A percentile compares a stretch with the other conserved stretches of the same genome.
Conservation (phyloP, 2,888 invertebrate species). For the Leucoma salicis region DNA sequence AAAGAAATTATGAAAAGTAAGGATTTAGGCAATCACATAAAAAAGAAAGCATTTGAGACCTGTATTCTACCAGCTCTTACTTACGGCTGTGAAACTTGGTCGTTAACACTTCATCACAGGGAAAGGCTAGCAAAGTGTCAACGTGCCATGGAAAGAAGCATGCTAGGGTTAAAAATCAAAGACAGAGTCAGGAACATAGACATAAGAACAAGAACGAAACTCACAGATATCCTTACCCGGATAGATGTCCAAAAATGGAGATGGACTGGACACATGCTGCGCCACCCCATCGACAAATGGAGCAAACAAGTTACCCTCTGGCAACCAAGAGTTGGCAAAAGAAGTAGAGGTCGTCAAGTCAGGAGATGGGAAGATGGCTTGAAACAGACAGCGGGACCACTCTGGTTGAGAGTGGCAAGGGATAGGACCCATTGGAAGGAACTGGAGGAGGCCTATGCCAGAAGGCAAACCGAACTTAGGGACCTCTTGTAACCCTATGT, state of each 20-base stretch:
- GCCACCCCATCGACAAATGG: constrained; percentile 8
- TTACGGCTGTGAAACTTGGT: not conserved
- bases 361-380: constrained; percentile 4
- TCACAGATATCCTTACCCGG: too few relatives aligned
- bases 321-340: constrained; percentile 10
- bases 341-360: constrained; percentile 6
- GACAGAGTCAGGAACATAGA: constrained; percentile 3
- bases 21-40: not conserved
- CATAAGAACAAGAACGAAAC: too few relatives aligned
- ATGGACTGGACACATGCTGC: not conserved
- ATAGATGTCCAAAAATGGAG: too few relatives aligned
- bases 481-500: too few relatives aligned
- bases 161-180: constrained; percentile 7
- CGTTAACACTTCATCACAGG: not conserved
- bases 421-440: not conserved
- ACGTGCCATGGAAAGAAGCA: constrained; percentile 3
- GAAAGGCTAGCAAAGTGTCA: not conserved
- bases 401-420: not conserved
- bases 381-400: constrained; percentile 4
- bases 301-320: constrained; percentile 13
- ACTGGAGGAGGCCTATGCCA: not conserved
- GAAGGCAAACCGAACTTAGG: not conserved
- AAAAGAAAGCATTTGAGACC: not conserved
- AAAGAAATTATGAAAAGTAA: not conserved
- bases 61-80: not conserved